A percentile compares a stretch with the other conserved stretches of the same genome.
Conservation (phyloP, 2,797 vertebrate genomes). For the Alosa sapidissima region DNA sequence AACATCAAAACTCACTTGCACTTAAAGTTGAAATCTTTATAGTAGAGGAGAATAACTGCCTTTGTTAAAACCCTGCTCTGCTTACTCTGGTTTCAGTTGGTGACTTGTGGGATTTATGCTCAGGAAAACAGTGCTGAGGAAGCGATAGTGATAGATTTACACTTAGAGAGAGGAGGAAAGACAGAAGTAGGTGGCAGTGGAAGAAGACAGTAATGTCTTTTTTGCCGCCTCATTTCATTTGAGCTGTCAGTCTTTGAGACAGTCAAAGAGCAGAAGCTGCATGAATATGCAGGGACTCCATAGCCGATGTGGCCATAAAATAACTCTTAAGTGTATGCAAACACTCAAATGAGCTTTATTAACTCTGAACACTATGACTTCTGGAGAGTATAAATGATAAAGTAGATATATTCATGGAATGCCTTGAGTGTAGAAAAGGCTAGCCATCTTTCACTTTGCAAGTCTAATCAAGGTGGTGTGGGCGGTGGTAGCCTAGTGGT, state of each 20-base stretch:
- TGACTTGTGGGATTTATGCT: slow-evolving; percentile 10
- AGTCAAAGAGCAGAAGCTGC: neutral
- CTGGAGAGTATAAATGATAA: neutral
- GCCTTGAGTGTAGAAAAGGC: neutral
- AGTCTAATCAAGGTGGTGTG: slow-evolving; percentile 39
- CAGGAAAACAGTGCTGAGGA: slow-evolving; percentile 20
- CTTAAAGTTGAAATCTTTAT: neutral
- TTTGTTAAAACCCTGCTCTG: neutral
- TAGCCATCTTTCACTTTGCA: neutral
- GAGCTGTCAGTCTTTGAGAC: neutral
- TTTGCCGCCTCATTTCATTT: slow-evolving; percentile 20
- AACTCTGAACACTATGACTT: neutral
- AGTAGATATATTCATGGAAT: slow-evolving; percentile 13
- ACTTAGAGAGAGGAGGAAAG: slow-evolving; percentile 11
- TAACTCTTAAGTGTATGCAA: neutral
- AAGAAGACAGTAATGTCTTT: slow-evolving; percentile 25
- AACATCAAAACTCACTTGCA: neutral
- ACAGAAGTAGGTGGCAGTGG: neutral
- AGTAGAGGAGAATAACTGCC: neutral
- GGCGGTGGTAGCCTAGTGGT: too few species aligned
- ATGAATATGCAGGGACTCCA: slow-evolving; percentile 19
- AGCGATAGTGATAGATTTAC: slow-evolving; percentile 18
- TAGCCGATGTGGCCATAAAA: neutral
- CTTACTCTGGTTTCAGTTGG: slow-evolving; percentile 2
- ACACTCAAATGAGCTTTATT: neutral